Conservation (phyloP, 2,113 vertebrate genomes). For the Crotalus horridus region DNA sequence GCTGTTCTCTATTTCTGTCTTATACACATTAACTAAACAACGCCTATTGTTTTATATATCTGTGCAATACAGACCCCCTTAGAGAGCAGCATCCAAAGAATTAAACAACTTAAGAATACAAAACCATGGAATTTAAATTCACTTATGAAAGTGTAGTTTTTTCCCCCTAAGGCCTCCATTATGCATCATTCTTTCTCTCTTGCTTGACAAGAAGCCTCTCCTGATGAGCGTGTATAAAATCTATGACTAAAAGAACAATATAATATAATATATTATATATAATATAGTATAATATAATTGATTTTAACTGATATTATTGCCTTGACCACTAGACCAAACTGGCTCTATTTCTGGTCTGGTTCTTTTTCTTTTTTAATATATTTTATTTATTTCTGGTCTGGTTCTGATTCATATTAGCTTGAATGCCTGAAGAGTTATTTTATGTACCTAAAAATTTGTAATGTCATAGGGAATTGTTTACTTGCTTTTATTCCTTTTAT, state of each 20-base stretch:
- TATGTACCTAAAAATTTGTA: background rate
- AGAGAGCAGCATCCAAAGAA: background rate
- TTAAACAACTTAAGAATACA: background rate
- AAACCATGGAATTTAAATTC: background rate
- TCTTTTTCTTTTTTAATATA: background rate
- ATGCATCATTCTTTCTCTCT: background rate
- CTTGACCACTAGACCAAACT: background rate
- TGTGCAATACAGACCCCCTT: conserved; percentile 27
- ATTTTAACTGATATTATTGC: background rate
- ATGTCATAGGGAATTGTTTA: background rate
- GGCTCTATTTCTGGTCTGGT: background rate
- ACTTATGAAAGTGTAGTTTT: background rate
- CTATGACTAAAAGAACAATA: background rate
- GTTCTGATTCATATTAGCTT: background rate
- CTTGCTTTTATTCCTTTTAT: background rate
- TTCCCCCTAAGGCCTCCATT: background rate
- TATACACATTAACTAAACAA: conserved; percentile 9
- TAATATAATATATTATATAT: too few relatives aligned
- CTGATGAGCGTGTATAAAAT: background rate
- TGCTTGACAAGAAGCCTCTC: conserved; percentile 2
- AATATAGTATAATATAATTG: background rate
- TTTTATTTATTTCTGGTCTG: background rate
- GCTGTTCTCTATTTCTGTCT: conserved; percentile 8
- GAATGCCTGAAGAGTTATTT: background rate
- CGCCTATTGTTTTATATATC: background rate